phyloP scores from a whole-genome alignment of 2,888 invertebrate species.

The Cyaniris semiargus region DNA sequence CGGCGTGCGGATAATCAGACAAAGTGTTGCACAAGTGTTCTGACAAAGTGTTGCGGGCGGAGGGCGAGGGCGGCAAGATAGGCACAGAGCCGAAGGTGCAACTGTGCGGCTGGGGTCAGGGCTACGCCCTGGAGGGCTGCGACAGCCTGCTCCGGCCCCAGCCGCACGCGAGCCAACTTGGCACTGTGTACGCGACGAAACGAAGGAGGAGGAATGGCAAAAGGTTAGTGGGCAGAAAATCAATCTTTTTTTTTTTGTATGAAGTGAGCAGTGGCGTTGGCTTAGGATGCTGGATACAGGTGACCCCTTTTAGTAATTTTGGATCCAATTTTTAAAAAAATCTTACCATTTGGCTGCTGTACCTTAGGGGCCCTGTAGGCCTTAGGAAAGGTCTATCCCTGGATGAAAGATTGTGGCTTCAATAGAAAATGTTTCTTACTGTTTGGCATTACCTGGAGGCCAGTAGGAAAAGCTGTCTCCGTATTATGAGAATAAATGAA shows the following conservation, averaged over 20 bases:
- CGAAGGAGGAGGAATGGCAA: constrained; percentile 96
- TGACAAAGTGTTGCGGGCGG: constrained; percentile 39
- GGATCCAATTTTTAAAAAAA: too few species aligned
- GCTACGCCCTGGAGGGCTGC: constrained; percentile 85
- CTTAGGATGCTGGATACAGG: too few species aligned
- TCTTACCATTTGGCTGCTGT: too few species aligned
- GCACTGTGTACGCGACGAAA: constrained; percentile 98
- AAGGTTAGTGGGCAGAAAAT: constrained; percentile 84
- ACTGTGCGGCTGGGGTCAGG: constrained; percentile 73
- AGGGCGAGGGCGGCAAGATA: constrained; percentile 68
- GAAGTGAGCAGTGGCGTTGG: neutral
- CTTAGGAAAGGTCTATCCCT: too few species aligned
- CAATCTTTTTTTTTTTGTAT: neutral
- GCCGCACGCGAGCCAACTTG: constrained; percentile 90
- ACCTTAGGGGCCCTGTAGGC: too few species aligned
- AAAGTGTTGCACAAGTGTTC: constrained; percentile 26
- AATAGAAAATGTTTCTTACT: too few species aligned
- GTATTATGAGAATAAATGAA: too few species aligned
- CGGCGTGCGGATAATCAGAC: neutral
- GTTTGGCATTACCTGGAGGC: too few species aligned
- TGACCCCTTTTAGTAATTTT: too few species aligned
- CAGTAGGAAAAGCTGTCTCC: too few species aligned
- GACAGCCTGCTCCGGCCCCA: constrained; percentile 87
- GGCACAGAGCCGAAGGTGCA: constrained; percentile 73
- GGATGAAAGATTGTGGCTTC: too few species aligned